A percentile compares a stretch with the other conserved stretches of the same genome.
These are phyloP conservation scores for Cylindroiulus punctatus DNA, from an alignment of 2,888 invertebrate species.

Conservation along the genomic window DNA sequence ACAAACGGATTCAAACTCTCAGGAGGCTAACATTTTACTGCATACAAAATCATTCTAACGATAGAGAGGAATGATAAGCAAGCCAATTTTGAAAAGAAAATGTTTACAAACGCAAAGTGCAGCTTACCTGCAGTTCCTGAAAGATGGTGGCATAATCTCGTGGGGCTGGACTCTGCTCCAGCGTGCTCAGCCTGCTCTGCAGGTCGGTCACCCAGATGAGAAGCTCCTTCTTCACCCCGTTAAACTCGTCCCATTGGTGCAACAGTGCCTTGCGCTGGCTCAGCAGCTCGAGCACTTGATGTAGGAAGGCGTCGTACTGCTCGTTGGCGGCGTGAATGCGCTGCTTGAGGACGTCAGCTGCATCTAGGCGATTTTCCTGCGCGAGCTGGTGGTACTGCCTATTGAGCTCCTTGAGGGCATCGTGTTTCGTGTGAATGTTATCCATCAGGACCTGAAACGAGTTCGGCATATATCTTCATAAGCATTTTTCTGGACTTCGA, in stretches of 20 bases:
- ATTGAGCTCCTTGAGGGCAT: constrained; percentile 38
- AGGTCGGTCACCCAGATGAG: constrained; percentile 51
- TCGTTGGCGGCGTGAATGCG: constrained; percentile 10
- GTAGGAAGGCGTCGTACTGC: constrained; percentile 32
- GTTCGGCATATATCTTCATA: neutral
- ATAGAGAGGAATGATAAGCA: too few relatives aligned
- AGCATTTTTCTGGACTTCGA: too few relatives aligned
- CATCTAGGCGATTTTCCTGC: constrained; percentile 52
- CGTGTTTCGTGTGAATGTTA: constrained; percentile 40
- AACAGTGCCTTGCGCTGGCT: neutral
- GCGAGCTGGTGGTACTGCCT: constrained; percentile 51
- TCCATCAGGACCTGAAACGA: constrained; percentile 32
- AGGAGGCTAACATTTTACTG: too few relatives aligned
- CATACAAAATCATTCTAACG: too few relatives aligned
- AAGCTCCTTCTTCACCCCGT: constrained; percentile 37
- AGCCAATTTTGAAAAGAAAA: too few relatives aligned
- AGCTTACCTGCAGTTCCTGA: constrained; percentile 17
- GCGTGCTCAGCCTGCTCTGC: constrained; percentile 5
- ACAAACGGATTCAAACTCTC: too few relatives aligned
- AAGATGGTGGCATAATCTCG: neutral
- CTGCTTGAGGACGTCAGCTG: neutral
- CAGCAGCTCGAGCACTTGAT: neutral
- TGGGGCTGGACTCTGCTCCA: neutral
- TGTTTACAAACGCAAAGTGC: neutral
- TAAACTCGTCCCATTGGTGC: constrained; percentile 55